Conservation (phyloP, 2,888 invertebrate genomes). For the Hydropsyche betteni region DNA sequence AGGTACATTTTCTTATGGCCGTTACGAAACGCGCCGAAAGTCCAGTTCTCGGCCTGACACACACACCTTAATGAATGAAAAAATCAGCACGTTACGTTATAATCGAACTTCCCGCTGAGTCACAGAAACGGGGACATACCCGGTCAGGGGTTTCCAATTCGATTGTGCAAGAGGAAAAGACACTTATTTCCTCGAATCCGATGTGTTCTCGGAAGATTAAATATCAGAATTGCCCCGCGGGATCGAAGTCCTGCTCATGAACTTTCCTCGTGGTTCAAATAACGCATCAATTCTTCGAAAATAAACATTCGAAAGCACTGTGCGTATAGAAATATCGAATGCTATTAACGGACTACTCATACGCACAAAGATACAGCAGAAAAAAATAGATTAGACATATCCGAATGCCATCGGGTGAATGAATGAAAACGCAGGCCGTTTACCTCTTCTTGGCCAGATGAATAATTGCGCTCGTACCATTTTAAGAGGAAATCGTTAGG, state of each 20-base stretch:
- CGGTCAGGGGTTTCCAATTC: conserved; percentile 4
- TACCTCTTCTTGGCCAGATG: conserved; percentile 2
- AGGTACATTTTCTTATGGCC: too few species aligned
- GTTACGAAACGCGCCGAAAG: background rate
- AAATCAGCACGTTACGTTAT: background rate
- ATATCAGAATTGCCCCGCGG: too few species aligned
- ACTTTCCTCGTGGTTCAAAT: too few species aligned
- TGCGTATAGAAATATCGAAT: too few species aligned
- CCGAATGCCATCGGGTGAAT: conserved; percentile 7
- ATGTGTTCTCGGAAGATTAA: too few species aligned
- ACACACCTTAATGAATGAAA: conserved; percentile 3
- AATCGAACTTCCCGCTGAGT: conserved; percentile 22
- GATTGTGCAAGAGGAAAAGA: background rate
- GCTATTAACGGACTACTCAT: too few species aligned
- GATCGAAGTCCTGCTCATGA: too few species aligned
- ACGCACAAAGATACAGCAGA: background rate
- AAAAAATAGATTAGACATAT: conserved; percentile 14
- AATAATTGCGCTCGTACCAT: background rate
- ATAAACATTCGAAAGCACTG: too few species aligned
- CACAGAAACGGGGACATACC: conserved; percentile 2
- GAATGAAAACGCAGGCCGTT: conserved; percentile 23
- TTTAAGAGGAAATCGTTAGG: conserved; percentile 16
- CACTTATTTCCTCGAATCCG: too few species aligned
- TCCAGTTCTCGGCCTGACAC: background rate
- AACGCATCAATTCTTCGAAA: background rate